Base-by-base conservation (phyloP, 2,113 vertebrate species). In the Alectura lathami region DNA sequence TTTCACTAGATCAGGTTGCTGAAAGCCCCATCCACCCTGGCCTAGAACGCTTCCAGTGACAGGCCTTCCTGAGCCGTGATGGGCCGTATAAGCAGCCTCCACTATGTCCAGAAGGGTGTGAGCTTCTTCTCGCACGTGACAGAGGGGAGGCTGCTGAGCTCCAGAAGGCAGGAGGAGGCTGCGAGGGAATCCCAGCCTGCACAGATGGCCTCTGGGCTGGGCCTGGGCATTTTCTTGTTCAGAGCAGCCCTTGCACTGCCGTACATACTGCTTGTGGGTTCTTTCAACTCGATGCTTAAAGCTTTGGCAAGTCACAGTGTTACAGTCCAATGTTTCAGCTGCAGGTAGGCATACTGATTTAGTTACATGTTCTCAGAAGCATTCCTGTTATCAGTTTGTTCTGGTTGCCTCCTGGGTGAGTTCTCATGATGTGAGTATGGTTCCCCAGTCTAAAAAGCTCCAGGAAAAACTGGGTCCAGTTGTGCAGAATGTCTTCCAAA, bases 291-390 rank as follows among this genome's bases (percentile, higher is more conserved):
- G 17, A 27, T 66, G 76, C 45, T 91, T 80, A 73, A 88, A 91
- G 89, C 64, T 66, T 22, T 56, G 56, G n/a, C 57, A 70, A 84
- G 29, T 60, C 63, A 36, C 77, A 70, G 67, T 26, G 38, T 69
- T 86, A 53, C 15, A 66, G 68, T 27, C 68, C 40, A 42, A 30
- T 69, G 68, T 94, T 81, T 93, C 84, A 91, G 86, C 50, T 74
- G 42, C 73, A 82, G 51, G 78, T 53, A 91, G 80, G 59, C 2
- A 0, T 73, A 45, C 38, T 81, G 69, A 81, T 93, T 81, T 59
- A 78, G 64, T 86, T 94, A 77, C 64, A 54, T 43, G 81, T 51
- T 89, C 80, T 67, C 83, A 75, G 80, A 86, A 83, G 77, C 26
- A 34, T 51, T 29, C 29, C 57, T 92, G 42, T 81, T 84, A 70